Conservation (phyloP, 2,888 invertebrate genomes). For the Falcaria lacertinaria region DNA sequence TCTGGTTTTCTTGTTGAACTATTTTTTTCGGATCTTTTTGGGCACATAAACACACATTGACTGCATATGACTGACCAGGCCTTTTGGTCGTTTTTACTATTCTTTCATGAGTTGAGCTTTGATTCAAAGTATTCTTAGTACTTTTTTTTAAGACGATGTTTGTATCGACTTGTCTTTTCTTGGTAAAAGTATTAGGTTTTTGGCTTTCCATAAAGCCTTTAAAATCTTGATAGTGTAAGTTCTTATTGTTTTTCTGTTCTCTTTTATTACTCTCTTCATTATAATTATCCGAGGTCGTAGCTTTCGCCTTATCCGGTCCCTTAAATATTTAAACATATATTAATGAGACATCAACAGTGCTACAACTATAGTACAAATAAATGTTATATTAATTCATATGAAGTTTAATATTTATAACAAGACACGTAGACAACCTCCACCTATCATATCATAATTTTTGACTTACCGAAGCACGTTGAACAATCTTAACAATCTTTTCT, state of each 20-base stretch:
- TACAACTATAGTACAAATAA: no score
- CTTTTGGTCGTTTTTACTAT: slow-evolving; percentile 26
- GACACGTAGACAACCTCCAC: neutral
- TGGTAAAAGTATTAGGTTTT: slow-evolving; percentile 1
- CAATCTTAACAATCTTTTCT: slow-evolving; percentile 48
- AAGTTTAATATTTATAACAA: no score
- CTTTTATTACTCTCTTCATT: neutral
- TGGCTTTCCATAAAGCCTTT: neutral
- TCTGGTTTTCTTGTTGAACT: slow-evolving; percentile 8
- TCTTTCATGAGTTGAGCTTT: slow-evolving; percentile 17
- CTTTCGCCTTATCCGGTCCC: neutral
- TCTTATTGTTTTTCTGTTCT: neutral
- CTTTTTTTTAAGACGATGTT: slow-evolving; percentile 11
- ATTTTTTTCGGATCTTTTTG: slow-evolving; percentile 27
- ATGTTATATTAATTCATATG: no score
- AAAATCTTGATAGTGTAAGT: neutral
- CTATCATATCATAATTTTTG: neutral
- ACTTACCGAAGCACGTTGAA: slow-evolving; percentile 47
- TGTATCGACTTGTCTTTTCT: slow-evolving; percentile 1
- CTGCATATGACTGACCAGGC: slow-evolving; percentile 41
- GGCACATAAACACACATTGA: slow-evolving; percentile 57
- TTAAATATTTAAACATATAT: no score
- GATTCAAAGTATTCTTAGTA: slow-evolving; percentile 8
- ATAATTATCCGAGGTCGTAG: neutral
- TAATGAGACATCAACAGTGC: no score